Evolutionary conservation across 2,888 invertebrate species (phyloP), one percentile per base, ranked within the genome.

Genomic region (Eumerus sabulonum): DNA sequence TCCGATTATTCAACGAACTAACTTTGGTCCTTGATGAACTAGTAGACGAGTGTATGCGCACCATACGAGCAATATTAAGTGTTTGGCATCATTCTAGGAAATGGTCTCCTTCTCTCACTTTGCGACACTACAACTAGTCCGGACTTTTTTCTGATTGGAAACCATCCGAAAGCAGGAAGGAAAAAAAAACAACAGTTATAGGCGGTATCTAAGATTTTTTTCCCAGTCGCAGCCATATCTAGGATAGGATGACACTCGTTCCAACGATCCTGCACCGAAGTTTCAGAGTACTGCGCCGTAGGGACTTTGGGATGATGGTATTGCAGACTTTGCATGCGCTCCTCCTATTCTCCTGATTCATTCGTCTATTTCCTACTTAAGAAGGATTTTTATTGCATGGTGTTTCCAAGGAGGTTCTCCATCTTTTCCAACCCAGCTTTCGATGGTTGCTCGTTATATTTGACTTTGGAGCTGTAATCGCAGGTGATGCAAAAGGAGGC

Each of bases 61-160:
- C 51, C 79, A 74, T 79, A 54, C 79, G 79, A 74, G 79, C 74
- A 79, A 74, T 74, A 79, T 74, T 79, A 74, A 74, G 74, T 47
- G 40, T 27, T n/a, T 27, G 27, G 7, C 36, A 51, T 74, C 60
- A 56, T 27, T 27, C 27, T 64, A 9, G 63, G 74, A 74, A n/a
- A 74, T 68, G 79, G 74, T 59, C 79, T 14, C 48, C 19, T 27
- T 0, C 66, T 45, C 50, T 53, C 66, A n/a, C 9, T 54, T 45
- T 59, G 51, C 67, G 27, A 63, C 57, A 63, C 68, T 74, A 74
- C 63, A 74, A 74, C 74, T 74, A 79, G 79, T 76, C 54, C 64
- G 40, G 72, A 72, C 64, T 60, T 79, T 77, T n/a, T 79, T 79
- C 74, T 79, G 74, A 79, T 79, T 79, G 79, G 79, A 74, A 79